A percentile compares a stretch with the other conserved stretches of the same genome.
Evolutionary conservation across 2,113 vertebrate species (phyloP).

Genomic region (Pontoporia blainvillei): DNA sequence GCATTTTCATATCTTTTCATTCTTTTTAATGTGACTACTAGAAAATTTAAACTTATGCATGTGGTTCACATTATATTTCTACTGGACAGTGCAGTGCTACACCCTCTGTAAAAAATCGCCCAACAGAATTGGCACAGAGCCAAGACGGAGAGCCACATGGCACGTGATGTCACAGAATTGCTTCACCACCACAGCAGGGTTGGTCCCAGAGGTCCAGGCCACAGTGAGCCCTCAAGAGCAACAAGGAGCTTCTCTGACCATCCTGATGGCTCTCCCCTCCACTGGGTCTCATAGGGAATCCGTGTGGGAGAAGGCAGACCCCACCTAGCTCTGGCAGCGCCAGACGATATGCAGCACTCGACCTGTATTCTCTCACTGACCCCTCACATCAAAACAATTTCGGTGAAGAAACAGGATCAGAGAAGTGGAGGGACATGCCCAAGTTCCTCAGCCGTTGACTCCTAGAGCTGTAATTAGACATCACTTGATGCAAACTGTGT

Average conservation of each 20-base stretch:
- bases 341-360: not conserved
- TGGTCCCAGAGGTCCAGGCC: not conserved
- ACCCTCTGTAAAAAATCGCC: not conserved
- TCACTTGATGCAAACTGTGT: not conserved
- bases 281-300: not conserved
- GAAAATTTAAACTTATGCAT: not conserved
- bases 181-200: not conserved
- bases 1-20: not conserved
- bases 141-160: not conserved
- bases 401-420: not conserved
- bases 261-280: not conserved
- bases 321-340: too few relatives aligned
- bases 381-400: not conserved
- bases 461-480: not conserved
- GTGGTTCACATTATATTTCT: not conserved
- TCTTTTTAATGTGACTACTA: not conserved
- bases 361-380: not conserved
- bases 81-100: not conserved
- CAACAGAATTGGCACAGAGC: not conserved
- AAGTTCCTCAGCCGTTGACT: not conserved
- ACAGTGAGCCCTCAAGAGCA: not conserved
- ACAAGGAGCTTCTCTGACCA: not conserved
- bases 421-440: not conserved
- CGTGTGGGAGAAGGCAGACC: not conserved
- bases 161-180: not conserved